Conservation (phyloP, 2,797 vertebrate species). For the Eidolon dupreanum region DNA sequence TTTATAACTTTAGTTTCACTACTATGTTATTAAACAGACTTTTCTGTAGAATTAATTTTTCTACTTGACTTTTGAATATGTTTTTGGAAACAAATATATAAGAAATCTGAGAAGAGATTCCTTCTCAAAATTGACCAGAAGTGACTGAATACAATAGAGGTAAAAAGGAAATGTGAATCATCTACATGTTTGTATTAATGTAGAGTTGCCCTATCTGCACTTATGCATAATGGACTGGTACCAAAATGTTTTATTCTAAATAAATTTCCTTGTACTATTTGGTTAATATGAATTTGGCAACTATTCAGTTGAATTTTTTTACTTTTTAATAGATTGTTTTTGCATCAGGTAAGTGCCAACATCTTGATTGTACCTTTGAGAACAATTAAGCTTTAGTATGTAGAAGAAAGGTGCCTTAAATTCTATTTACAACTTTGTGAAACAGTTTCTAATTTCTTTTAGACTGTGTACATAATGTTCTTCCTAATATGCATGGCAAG, state of each 20-base stretch:
- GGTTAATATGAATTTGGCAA: neutral
- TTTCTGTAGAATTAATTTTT: slow-evolving; percentile 33
- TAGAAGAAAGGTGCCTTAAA: neutral
- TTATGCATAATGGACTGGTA: neutral
- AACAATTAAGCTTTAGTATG: neutral
- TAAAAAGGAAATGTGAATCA: neutral
- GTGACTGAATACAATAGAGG: neutral
- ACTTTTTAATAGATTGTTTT: slow-evolving; percentile 38
- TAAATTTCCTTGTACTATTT: neutral
- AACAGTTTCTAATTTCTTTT: slow-evolving; percentile 4
- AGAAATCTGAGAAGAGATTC: neutral
- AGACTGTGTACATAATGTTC: neutral
- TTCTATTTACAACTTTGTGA: neutral
- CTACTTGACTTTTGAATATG: neutral
- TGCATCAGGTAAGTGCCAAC: neutral
- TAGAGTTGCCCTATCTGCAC: neutral
- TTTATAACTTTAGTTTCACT: slow-evolving; percentile 15
- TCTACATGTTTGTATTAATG: neutral
- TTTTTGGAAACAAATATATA: neutral
- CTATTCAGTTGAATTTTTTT: neutral
- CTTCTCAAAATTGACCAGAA: neutral
- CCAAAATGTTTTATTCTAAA: neutral
- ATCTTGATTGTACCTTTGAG: neutral
- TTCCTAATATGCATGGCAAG: neutral
- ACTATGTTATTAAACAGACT: neutral